Evolutionary conservation across 2,797 vertebrate species (phyloP), one percentile per base, ranked within the genome.

Genomic region (Paratrypauchen microcephalus): DNA sequence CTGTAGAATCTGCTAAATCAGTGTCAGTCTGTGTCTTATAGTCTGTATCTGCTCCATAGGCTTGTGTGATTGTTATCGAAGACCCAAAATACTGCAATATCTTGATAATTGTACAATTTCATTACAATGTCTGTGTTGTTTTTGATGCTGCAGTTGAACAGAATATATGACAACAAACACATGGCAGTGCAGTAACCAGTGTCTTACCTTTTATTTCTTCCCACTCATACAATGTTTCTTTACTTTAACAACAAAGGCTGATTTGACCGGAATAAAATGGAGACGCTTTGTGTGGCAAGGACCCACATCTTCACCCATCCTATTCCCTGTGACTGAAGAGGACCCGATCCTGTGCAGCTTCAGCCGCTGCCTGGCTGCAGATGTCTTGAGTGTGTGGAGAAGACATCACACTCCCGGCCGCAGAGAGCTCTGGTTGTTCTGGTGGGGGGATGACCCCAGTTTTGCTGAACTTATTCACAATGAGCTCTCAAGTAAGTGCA

Each of bases 191-290:
- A 72, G 63, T 48, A 74, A 66, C 66, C 62, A 32, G 56, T 62
- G 61, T 66, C 57, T 75, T 54, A 54, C 72, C 26, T 36, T 66
- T 39, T 68, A 30, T 21, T 41, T 48, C 21, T 68, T 54, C 48
- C 58, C 5, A 63, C 52, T 65, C 54, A 72, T 13, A 39, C 9
- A 4, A 62, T 73, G 26, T 78, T 76, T 56, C 63, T 81, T 6
- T 89, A 65, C 70, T 77, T 78, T 69, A 65, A 45, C 76, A 45
- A 71, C 76, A 45, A 71, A 99, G 98, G 98, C 98, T 78, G 98
- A 99, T 94, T 94, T 99, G 85, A 99, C 97, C 5, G 98, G 98
- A 84, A 99, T 99, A 91, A 99, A 99, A 96, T 99, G 98, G 98
- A 94, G 97, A 85, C 95, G 97, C 77, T 99, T 98, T 19, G 95